Percentiles rank a stretch among this genome's conserved stretches.
Conservation (phyloP, 2,888 invertebrate species). For the Cephus pulcher region DNA sequence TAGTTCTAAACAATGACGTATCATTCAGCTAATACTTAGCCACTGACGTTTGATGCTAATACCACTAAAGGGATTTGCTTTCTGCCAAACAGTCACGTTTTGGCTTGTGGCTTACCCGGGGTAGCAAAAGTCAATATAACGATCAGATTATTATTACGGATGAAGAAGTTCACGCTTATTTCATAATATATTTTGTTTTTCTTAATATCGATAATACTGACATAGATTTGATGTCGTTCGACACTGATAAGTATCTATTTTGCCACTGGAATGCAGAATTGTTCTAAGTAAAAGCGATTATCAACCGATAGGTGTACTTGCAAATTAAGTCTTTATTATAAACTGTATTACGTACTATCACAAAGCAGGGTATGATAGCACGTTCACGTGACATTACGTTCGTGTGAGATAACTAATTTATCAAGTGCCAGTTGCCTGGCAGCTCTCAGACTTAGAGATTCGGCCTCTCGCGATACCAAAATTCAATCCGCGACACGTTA, state of each 20-base stretch:
- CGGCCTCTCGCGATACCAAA: background rate
- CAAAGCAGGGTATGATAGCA: constrained; percentile 35
- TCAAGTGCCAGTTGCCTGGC: constrained; percentile 48
- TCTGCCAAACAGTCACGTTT: constrained; percentile 9
- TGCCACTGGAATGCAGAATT: background rate
- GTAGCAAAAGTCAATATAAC: constrained; percentile 9
- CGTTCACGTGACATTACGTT: constrained; percentile 44
- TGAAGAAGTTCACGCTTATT: background rate
- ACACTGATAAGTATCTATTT: background rate
- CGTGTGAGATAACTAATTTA: constrained; percentile 47
- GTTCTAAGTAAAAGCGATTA: background rate
- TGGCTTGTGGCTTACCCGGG: background rate
- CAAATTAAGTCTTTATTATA: constrained; percentile 33
- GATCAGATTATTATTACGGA: background rate
- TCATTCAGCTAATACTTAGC: background rate
- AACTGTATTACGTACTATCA: constrained; percentile 27
- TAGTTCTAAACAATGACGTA: background rate
- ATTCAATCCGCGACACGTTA: background rate
- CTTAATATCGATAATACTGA: background rate
- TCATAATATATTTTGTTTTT: background rate
- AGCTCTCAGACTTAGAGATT: constrained; percentile 33
- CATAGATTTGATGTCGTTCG: background rate
- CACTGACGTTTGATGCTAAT: constrained; percentile 11
- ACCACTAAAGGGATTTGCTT: constrained; percentile 11
- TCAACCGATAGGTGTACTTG: background rate